A percentile compares a stretch with the other conserved stretches of the same genome.
phyloP scores from a whole-genome alignment of 2,113 vertebrate species.

The Cygnus buccinator region DNA sequence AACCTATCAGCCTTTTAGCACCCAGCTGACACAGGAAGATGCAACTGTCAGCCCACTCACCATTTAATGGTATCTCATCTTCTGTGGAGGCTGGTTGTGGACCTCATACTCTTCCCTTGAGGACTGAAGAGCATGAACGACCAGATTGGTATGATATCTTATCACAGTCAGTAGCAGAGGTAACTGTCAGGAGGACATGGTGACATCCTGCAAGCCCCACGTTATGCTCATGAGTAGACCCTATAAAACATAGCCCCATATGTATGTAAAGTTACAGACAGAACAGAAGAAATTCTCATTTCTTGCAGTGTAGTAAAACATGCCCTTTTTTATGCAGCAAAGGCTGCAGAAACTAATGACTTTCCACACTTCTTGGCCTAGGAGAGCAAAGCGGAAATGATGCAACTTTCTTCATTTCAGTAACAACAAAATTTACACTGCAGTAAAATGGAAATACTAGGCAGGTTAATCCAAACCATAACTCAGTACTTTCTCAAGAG shows the following conservation, averaged over 20 bases:
- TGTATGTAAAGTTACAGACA: fast-evolving
- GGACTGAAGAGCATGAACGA: background rate
- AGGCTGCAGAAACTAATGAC: fast-evolving
- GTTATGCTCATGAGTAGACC: background rate
- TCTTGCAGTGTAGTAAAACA: background rate
- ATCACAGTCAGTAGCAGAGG: background rate
- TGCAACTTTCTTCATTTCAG: background rate
- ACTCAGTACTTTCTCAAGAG: background rate
- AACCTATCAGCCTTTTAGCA: background rate
- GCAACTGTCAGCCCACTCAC: background rate
- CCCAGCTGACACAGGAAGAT: background rate
- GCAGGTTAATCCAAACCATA: background rate
- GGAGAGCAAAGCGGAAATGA: background rate
- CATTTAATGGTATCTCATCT: background rate
- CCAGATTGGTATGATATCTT: fast-evolving
- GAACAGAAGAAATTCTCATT: background rate
- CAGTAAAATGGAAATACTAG: background rate
- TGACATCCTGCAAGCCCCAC: background rate
- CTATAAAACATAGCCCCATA: background rate
- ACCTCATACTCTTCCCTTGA: background rate
- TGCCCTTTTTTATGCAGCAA: background rate
- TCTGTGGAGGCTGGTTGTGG: background rate
- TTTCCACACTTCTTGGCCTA: background rate
- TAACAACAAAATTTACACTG: background rate
- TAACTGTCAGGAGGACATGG: no score